Evolutionary conservation across 2,888 invertebrate species (phyloP).

Genomic region (Xestia sexstrigata): DNA sequence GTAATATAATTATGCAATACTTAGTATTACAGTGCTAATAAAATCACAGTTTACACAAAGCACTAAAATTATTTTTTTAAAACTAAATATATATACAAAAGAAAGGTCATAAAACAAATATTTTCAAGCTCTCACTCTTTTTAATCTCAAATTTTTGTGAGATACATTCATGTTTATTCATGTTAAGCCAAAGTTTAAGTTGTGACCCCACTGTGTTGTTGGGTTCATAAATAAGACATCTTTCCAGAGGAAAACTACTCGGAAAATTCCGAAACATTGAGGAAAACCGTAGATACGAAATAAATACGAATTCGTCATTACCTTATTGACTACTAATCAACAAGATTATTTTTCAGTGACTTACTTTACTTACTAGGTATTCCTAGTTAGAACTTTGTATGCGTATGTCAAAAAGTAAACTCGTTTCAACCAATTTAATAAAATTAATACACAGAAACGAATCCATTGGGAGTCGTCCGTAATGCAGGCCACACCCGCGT

Average conservation of each 20-base stretch:
- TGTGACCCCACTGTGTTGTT: background rate
- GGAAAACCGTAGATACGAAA: background rate
- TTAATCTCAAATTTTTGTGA: background rate
- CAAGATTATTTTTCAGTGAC: background rate
- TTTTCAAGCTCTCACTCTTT: background rate
- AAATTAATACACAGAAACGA: conserved; percentile 52
- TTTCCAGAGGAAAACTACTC: background rate
- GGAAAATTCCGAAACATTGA: background rate
- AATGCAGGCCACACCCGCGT: conserved; percentile 51
- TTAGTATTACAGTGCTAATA: background rate
- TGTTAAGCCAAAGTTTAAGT: conserved; percentile 8
- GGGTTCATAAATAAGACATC: background rate
- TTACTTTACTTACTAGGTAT: background rate
- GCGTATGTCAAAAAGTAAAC: conserved; percentile 14
- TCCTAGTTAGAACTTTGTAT: background rate
- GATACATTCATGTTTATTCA: conserved; percentile 3
- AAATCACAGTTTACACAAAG: background rate
- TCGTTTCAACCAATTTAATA: conserved; percentile 27
- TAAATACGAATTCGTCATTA: background rate
- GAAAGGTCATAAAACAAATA: background rate
- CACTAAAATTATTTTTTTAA: background rate
- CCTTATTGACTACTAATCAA: background rate
- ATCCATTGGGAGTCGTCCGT: conserved; percentile 55
- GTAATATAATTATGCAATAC: no score
- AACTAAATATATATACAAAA: background rate